Evolutionary conservation across 2,113 vertebrate genomes (phyloP).

Genomic region (Grallaria varia): DNA sequence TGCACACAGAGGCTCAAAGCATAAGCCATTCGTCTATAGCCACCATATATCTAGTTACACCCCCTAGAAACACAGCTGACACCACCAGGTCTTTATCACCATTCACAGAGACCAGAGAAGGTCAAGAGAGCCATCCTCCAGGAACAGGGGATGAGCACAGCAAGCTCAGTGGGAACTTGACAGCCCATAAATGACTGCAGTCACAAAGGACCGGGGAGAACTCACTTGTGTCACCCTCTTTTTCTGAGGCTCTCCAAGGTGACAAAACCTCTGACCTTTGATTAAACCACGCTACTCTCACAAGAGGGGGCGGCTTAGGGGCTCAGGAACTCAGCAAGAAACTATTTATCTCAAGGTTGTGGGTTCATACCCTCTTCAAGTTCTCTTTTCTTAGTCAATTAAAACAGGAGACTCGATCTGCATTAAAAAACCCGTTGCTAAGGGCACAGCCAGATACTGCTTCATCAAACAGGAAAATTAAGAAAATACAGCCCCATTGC

Average conservation of each 20-base stretch:
- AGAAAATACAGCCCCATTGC: not conserved
- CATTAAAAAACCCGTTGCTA: not conserved
- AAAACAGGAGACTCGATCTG: constrained; percentile 11
- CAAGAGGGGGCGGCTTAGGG: not conserved
- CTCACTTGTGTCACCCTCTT: rapidly evolving
- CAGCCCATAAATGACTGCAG: constrained; percentile 26
- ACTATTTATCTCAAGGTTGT: constrained; percentile 46
- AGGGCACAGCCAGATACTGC: not conserved
- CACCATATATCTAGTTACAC: not conserved
- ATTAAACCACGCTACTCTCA: not conserved
- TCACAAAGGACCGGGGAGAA: not conserved
- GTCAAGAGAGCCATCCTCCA: constrained; percentile 44
- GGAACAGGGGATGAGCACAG: not conserved
- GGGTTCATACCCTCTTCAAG: constrained; percentile 32
- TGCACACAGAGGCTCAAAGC: not conserved
- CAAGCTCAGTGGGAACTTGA: not conserved
- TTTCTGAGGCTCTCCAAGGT: not conserved
- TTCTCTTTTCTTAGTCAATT: constrained; percentile 35
- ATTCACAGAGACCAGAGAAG: constrained; percentile 27
- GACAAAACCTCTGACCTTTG: constrained; percentile 46
- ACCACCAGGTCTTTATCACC: not conserved
- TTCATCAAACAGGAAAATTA: not conserved
- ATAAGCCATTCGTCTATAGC: not conserved
- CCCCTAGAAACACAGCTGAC: not conserved
- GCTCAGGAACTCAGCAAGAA: constrained; percentile 2